Percentiles rank a stretch among this genome's conserved stretches.
Conservation (phyloP, 2,797 vertebrate genomes). For the Micrastur ruficollis region DNA sequence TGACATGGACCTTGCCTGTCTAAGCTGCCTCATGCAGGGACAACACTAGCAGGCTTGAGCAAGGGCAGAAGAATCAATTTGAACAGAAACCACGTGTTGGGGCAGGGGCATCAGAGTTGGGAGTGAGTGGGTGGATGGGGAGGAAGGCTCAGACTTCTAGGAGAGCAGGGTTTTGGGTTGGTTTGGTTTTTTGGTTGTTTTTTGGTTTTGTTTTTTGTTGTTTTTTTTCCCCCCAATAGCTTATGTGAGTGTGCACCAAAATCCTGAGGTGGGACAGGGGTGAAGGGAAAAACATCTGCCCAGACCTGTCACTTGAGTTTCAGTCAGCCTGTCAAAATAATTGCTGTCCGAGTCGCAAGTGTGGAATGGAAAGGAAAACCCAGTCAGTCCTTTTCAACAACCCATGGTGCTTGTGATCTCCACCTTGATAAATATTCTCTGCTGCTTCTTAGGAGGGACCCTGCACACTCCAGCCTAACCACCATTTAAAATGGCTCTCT, state of each 20-base stretch:
- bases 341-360: not conserved
- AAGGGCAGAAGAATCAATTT: not conserved
- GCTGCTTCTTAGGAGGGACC: not conserved
- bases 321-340: not conserved
- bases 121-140: not conserved
- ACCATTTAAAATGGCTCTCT: not conserved
- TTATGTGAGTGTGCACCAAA: not conserved
- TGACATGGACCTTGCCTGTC: not conserved
- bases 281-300: constrained; percentile 2
- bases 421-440: not conserved
- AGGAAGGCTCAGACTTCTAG: not conserved
- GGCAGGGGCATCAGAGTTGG: not conserved
- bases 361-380: not conserved
- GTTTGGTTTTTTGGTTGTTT: not conserved
- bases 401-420: not conserved
- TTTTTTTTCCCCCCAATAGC: not conserved
- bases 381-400: not conserved
- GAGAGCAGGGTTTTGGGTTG: not conserved
- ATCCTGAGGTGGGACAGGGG: not conserved
- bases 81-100: not conserved
- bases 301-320: not conserved
- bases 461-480: not conserved
- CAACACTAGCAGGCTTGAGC: not conserved
- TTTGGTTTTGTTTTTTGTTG: not conserved
- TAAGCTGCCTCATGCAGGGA: not conserved